A percentile compares a stretch with the other conserved stretches of the same genome.
Evolutionary conservation across 2,797 vertebrate genomes (phyloP).

Genomic region (Adrianichthys oophorus): DNA sequence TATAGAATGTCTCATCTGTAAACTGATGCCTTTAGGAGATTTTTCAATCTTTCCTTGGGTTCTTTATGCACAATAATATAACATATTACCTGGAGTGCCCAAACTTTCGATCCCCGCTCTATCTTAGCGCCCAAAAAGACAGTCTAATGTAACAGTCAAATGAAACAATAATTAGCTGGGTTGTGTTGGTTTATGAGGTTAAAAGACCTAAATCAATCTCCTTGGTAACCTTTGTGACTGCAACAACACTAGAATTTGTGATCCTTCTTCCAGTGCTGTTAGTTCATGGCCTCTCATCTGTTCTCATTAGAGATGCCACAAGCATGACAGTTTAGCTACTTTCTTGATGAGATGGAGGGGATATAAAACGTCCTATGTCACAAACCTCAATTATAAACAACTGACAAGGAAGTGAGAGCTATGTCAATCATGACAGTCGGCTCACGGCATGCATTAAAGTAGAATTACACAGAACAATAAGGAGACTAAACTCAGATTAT

Average conservation of each 20-base stretch:
- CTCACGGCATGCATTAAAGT: no score
- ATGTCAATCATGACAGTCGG: no score
- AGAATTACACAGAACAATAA: no score
- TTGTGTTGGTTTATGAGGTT: slow-evolving; percentile 29
- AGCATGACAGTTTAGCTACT: slow-evolving; percentile 59
- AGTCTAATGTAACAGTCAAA: slow-evolving; percentile 29
- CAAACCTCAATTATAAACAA: slow-evolving; percentile 69
- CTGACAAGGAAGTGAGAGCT: slow-evolving; percentile 21
- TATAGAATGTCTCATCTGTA: no score
- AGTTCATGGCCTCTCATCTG: slow-evolving; percentile 43
- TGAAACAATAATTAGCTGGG: slow-evolving; percentile 38
- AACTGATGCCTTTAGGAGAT: no score
- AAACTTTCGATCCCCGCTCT: no score
- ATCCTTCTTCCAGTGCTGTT: slow-evolving; percentile 32
- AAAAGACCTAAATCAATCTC: slow-evolving; percentile 32
- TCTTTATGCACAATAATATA: no score
- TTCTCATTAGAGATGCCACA: slow-evolving; percentile 62
- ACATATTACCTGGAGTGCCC: no score
- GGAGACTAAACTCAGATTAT: no score
- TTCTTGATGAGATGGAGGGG: slow-evolving; percentile 56
- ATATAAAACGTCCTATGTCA: slow-evolving; percentile 56
- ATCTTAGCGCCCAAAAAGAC: slow-evolving; percentile 19
- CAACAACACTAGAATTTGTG: slow-evolving; percentile 52
- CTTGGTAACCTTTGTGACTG: slow-evolving; percentile 61
- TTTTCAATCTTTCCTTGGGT: no score